phyloP scores from a whole-genome alignment of 2,113 vertebrate genomes.

The Cygnus buccinator region DNA sequence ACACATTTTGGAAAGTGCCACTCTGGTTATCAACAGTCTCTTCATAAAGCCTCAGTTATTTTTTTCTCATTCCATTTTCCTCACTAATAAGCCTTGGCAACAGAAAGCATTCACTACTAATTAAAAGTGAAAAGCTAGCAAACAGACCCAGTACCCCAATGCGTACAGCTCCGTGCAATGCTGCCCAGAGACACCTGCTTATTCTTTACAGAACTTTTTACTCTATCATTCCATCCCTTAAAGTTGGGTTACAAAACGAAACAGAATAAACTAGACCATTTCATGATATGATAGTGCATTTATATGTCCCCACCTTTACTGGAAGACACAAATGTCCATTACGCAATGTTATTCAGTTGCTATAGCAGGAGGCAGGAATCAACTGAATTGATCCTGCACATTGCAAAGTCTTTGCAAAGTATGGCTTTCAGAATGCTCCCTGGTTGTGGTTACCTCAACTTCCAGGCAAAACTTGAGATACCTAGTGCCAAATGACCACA shows the following conservation, averaged over 20 bases:
- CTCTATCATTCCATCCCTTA: neutral
- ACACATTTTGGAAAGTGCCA: neutral
- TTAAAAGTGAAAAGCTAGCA: constrained; percentile 15
- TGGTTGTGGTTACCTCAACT: neutral
- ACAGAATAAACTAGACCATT: neutral
- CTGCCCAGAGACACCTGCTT: constrained; percentile 14
- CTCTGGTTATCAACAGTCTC: neutral
- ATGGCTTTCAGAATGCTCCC: neutral
- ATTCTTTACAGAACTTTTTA: constrained; percentile 28
- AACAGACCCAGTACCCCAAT: neutral
- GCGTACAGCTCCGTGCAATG: neutral
- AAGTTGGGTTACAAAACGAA: neutral
- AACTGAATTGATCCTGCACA: neutral
- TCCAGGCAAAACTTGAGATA: neutral
- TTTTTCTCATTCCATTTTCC: neutral
- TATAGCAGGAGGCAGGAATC: neutral
- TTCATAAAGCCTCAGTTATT: neutral
- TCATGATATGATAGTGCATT: neutral
- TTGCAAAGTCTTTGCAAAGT: neutral
- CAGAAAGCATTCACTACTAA: constrained; percentile 14
- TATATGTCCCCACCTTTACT: neutral
- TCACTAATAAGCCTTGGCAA: neutral
- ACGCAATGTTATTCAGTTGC: neutral
- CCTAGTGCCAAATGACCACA: neutral
- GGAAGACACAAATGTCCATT: neutral